Base-by-base conservation (phyloP, 2,888 invertebrate genomes). In the Hydropsyche betteni region DNA sequence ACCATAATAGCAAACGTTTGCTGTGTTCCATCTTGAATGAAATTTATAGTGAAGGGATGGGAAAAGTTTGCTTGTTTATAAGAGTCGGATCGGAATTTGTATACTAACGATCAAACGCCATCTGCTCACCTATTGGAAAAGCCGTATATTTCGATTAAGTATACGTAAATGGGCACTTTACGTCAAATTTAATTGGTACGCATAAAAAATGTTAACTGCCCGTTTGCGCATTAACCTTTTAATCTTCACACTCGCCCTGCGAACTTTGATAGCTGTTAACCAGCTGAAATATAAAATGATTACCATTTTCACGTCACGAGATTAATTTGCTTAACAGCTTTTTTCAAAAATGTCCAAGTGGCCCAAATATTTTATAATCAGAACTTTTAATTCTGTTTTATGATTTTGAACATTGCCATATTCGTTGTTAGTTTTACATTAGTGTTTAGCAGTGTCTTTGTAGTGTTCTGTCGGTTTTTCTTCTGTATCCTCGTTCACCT, bases 111-210 rank as follows among this genome's bases (percentile, higher is more conserved):
- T 64, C 64, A 64, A 64, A 64, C n/a, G n/a, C 64, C 64, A 64
- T 64, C 64, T 64, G 64, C 36, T 64, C 64, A 36, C 64, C 36
- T 64, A 64, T 64, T 64, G 64, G 36, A 64, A 64, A 12, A 5
- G 36, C n/a, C 64, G 36, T 64, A 64, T 64, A 64, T 64, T 34
- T 64, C 64, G 64, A 64, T 64, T 64, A 64, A 64, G 64, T 64
- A 64, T 36, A 64, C 64, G 64, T 64, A 64, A 64, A 64, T 64
- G 64, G 64, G 33, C 36, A 64, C 64, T 64, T 64, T 64, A 36
- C 64, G 64, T 64, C 64, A 64, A 64, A 64, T 64, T 64, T 64
- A 64, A 64, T 64, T 64, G 64, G 64, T 12, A 24, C 8, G 36
- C 34, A 64, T 64, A 64, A 64, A 64, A 64, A 64, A 64, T 64